Evolutionary conservation across 2,888 invertebrate species (phyloP).

Genomic region (Rhaphigaster nebulosa): DNA sequence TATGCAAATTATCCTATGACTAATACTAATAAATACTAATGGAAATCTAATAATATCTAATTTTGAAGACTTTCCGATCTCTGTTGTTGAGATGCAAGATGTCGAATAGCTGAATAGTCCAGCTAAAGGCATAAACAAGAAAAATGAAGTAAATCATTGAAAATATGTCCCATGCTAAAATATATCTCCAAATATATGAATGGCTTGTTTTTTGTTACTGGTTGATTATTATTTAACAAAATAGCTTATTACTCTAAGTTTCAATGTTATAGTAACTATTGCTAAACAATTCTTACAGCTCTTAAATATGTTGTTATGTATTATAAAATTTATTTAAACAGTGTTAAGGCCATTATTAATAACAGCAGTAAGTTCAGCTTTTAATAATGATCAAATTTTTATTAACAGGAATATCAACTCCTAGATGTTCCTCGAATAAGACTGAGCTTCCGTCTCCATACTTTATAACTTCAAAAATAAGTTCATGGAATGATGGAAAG

Average conservation of each 20-base stretch:
- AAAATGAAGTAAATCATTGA: not conserved
- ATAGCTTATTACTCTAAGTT: too few relatives aligned
- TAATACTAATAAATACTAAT: too few relatives aligned
- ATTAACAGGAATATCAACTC: constrained; percentile 31
- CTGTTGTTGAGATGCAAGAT: not conserved
- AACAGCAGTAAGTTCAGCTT: not conserved
- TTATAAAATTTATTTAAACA: not conserved
- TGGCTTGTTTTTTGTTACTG: not conserved
- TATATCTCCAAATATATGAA: not conserved
- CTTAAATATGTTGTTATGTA: not conserved
- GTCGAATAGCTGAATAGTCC: not conserved
- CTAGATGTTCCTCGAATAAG: constrained; percentile 37
- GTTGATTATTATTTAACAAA: too few relatives aligned
- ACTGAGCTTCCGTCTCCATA: constrained; percentile 36
- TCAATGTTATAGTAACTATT: not conserved
- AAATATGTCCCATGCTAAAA: not conserved
- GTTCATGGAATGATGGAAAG: not conserved
- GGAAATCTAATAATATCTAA: too few relatives aligned
- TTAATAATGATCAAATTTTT: not conserved
- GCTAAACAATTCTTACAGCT: not conserved
- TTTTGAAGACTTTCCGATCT: not conserved
- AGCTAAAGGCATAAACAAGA: not conserved
- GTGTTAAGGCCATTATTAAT: too few relatives aligned
- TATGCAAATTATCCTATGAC: too few relatives aligned
- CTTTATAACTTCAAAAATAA: constrained; percentile 23